A percentile compares a stretch with the other conserved stretches of the same genome.
Evolutionary conservation across 2,888 invertebrate genomes (phyloP).

Genomic region (Drepanosiphum platanoidis): DNA sequence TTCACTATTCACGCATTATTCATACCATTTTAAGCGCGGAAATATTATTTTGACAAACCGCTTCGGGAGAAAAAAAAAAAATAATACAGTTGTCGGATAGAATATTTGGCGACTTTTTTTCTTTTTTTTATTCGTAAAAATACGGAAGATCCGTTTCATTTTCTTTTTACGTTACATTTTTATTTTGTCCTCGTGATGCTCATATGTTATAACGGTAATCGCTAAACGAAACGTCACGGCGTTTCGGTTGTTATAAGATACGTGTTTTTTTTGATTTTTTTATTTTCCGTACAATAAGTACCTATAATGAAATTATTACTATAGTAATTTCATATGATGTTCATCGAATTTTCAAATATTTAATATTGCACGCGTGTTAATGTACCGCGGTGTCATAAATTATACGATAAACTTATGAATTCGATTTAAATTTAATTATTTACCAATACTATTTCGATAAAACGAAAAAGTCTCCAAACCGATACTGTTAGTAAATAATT

Average conservation of each 20-base stretch:
- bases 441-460: too few species aligned
- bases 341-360: too few species aligned
- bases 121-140: neutral
- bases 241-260: constrained; percentile 42
- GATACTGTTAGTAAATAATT: too few species aligned
- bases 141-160: constrained; percentile 32
- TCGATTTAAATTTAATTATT: too few species aligned
- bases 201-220: constrained; percentile 37
- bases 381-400: too few species aligned
- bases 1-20: neutral
- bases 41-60: neutral
- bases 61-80: neutral
- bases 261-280: neutral
- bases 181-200: constrained; percentile 31
- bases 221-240: constrained; percentile 40
- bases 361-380: too few species aligned
- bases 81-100: constrained; percentile 8
- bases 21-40: neutral
- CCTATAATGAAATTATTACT: neutral
- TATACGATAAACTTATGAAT: too few species aligned
- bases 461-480: too few species aligned
- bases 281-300: too few species aligned
- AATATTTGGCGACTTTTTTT: constrained; percentile 5
- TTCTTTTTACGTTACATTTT: constrained; percentile 26
- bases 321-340: too few species aligned